Percentiles rank a stretch among this genome's conserved stretches.
phyloP scores from a whole-genome alignment of 1,140 invertebrate genomes.

The Habropoda laboriosa region DNA sequence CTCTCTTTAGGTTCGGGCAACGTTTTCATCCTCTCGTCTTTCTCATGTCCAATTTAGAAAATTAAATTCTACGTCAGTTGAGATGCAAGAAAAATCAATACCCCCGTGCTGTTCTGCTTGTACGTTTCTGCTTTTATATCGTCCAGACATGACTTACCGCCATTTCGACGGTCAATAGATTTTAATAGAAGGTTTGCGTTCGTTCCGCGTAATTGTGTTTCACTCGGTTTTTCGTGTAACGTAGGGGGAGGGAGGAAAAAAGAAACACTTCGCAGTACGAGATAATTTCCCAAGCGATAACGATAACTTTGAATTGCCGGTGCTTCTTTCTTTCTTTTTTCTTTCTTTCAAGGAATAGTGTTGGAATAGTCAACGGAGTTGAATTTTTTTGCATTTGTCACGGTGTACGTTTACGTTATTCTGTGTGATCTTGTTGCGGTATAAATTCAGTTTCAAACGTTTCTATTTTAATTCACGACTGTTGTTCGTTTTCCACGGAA shows the following conservation, averaged over 20 bases:
- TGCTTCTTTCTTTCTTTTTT: too few species aligned
- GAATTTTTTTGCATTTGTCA: conserved; percentile 1
- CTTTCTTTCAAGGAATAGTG: too few species aligned
- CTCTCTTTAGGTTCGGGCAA: not conserved
- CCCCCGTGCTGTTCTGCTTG: not conserved
- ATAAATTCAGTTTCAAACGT: too few species aligned
- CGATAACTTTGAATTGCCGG: not conserved
- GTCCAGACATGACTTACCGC: not conserved
- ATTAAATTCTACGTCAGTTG: conserved; percentile 40
- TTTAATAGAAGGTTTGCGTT: conserved; percentile 18
- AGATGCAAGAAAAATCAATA: conserved; percentile 43
- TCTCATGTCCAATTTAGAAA: conserved; percentile 38
- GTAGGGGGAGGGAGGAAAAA: not conserved
- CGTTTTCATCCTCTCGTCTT: conserved; percentile 41
- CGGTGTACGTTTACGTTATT: not conserved
- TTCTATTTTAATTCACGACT: not conserved
- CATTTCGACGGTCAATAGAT: conserved; percentile 32
- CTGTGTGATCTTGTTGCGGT: not conserved
- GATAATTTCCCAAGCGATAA: conserved; percentile 17
- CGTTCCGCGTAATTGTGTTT: conserved; percentile 22
- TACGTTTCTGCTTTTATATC: not conserved
- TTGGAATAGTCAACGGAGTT: not conserved
- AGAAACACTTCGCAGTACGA: not conserved
- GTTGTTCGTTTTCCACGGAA: not conserved
- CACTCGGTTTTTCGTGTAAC: not conserved